Evolutionary conservation across 2,797 vertebrate genomes (phyloP), one percentile per base, ranked within the genome.

Genomic region (Dermochelys coriacea): DNA sequence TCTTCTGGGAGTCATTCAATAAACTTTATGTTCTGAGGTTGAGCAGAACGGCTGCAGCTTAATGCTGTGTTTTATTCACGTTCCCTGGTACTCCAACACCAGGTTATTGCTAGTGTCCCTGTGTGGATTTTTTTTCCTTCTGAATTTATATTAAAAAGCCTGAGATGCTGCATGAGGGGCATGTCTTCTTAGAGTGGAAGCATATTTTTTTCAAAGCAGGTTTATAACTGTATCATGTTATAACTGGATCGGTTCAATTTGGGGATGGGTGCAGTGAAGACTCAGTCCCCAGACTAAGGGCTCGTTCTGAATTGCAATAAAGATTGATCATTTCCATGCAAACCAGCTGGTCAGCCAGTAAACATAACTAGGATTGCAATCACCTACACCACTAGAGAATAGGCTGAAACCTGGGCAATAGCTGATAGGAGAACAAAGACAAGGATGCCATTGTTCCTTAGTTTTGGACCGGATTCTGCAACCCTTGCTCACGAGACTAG

Each of bases 1-100:
- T 94, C 93, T 96, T 94, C 80, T 95, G 95, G 91, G 95, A 96
- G 74, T 45, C 82, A 86, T 94, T 97, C 91, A 94, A 31, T 94
- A 85, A 86, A 93, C 85, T 96, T 95, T 84, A 93, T 89, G 87
- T 92, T 96, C 95, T 93, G 85, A 96, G 85, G 88, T 86, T 89
- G 52, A 93, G 51, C 57, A 68, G 91, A 95, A 96, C 64, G 89
- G 37, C 87, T 0, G 0, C 88, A 82, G 68, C 96, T 96, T 95
- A 95, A 92, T 93, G 80, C 74, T 86, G 88, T 92, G 89, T 95
- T 95, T 97, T 94, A 94, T 91, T 87, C 0, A 0, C 91, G 84
- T 94, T 94, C 89, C 77, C 50, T 96, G 82, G 31, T 52, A 64
- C 61, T 84, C 77, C 77, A 79, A 86, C 80, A 91, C 87, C 84